phyloP scores from a whole-genome alignment of 2,797 vertebrate genomes.

The Leucoraja ocellata region DNA sequence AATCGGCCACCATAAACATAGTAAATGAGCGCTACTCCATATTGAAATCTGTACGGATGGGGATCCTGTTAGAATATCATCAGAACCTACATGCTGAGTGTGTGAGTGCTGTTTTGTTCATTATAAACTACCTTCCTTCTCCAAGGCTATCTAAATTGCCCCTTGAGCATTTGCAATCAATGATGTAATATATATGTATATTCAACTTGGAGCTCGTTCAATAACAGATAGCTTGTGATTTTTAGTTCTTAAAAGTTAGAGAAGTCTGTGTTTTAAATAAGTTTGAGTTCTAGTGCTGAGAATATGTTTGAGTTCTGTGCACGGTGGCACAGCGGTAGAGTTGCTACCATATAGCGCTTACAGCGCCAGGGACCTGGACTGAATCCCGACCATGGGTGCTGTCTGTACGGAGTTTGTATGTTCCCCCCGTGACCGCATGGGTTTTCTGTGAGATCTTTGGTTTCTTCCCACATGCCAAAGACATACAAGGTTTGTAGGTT shows the following conservation, averaged over 20 bases:
- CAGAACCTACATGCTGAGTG: not conserved
- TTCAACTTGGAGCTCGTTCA: not conserved
- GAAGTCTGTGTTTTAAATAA: not conserved
- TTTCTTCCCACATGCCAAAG: too few relatives aligned
- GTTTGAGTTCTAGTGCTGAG: not conserved
- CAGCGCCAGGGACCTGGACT: too few relatives aligned
- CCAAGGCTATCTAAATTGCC: not conserved
- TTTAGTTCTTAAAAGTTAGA: slow-evolving; percentile 2
- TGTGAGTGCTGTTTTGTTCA: slow-evolving; percentile 10
- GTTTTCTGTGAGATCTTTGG: too few relatives aligned
- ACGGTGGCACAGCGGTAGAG: too few relatives aligned
- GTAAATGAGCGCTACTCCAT: not conserved
- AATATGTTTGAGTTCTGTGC: not conserved
- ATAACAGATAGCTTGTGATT: not conserved
- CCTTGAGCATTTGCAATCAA: not conserved
- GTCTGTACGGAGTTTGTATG: too few relatives aligned
- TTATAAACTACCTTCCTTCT: slow-evolving; percentile 5
- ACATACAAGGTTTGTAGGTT: too few relatives aligned
- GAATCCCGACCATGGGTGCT: too few relatives aligned
- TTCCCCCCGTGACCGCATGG: too few relatives aligned
- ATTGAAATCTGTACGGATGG: not conserved
- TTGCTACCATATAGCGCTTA: too few relatives aligned
- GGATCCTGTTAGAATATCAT: not conserved
- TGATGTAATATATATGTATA: not conserved
- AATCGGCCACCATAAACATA: not conserved